Percentiles rank a stretch among this genome's conserved stretches.
Conservation (phyloP, 2,797 vertebrate species). For the Hydrolagus colliei region DNA sequence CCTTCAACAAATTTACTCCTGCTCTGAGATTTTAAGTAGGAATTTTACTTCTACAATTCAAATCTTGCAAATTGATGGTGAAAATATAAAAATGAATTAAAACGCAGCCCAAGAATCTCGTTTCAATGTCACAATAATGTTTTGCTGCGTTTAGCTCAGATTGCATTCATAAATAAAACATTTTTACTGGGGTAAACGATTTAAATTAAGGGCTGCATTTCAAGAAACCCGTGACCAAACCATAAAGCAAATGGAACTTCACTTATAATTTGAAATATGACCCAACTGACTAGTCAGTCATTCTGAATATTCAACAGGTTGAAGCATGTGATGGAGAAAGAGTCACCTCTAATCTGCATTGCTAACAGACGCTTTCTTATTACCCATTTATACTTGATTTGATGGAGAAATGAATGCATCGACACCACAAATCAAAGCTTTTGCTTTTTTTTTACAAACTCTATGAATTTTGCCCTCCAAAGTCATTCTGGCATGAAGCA, state of each 20-base stretch:
- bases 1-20: too few species aligned
- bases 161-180: neutral
- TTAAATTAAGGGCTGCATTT: neutral
- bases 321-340: too few species aligned
- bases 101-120: too few species aligned
- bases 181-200: neutral
- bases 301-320: neutral
- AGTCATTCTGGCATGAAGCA: slow-evolving; percentile 10
- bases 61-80: too few species aligned
- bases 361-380: neutral
- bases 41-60: too few species aligned
- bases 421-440: neutral
- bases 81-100: too few species aligned
- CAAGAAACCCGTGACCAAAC: neutral
- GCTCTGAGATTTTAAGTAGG: too few species aligned
- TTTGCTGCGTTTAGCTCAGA: neutral
- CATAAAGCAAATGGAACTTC: neutral
- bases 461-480: neutral
- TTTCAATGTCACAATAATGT: neutral
- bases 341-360: neutral
- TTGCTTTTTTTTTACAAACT: neutral
- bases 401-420: neutral
- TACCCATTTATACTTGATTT: neutral
- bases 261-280: neutral
- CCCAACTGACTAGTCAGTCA: neutral